Percentiles rank a stretch among this genome's conserved stretches.
Conservation (phyloP, 1,140 invertebrate genomes). For the Brachionus rotundiformis region DNA sequence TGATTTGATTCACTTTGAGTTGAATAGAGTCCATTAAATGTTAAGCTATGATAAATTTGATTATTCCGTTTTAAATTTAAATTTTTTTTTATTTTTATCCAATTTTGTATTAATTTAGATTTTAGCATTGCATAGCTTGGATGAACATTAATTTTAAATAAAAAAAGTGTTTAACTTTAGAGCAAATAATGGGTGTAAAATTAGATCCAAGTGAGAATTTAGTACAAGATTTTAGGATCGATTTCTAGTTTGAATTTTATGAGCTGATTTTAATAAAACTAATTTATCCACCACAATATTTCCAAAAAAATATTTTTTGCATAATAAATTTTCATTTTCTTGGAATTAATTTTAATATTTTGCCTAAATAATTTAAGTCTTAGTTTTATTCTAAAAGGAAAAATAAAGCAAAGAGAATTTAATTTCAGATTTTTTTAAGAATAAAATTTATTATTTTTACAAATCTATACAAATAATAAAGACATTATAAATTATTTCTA, state of each 20-base stretch:
- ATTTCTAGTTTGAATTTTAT: not conserved
- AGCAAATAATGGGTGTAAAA: not conserved
- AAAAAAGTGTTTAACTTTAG: not conserved
- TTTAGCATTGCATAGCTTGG: conserved; percentile 8
- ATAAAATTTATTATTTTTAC: too few relatives aligned
- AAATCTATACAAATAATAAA: too few relatives aligned
- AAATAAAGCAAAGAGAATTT: not conserved
- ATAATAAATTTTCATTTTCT: conserved; percentile 40
- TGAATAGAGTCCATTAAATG: not conserved
- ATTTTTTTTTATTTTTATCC: conserved; percentile 11
- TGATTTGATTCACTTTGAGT: not conserved
- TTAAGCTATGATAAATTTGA: not conserved
- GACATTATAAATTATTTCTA: not conserved
- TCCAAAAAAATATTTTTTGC: conserved; percentile 21
- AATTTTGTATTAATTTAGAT: conserved; percentile 29
- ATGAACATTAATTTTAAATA: not conserved
- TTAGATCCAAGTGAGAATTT: not conserved
- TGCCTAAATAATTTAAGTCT: conserved; percentile 1
- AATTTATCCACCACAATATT: not conserved
- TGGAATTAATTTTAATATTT: conserved; percentile 25
- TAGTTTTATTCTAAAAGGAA: not conserved
- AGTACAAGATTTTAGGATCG: conserved; percentile 6
- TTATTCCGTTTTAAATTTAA: not conserved
- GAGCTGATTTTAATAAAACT: not conserved
- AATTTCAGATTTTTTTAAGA: too few relatives aligned